Evolutionary conservation across 2,113 vertebrate genomes (phyloP).

Genomic region (Sarotherodon lohbergeri): DNA sequence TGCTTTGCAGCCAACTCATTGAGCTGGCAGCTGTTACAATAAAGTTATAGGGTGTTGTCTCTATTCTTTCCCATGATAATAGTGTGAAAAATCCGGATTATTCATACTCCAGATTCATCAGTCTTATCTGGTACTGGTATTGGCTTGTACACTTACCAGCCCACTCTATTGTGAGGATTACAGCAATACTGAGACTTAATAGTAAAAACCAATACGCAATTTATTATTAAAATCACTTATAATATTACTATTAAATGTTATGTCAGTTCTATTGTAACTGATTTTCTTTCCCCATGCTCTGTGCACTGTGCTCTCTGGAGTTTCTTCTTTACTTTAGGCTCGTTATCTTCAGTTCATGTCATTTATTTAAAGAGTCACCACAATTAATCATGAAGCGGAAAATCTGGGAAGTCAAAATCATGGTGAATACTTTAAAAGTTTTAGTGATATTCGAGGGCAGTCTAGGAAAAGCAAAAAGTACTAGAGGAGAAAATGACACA

Average conservation of each 20-base stretch:
- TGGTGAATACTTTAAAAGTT: neutral
- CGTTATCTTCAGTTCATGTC: neutral
- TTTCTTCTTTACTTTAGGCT: neutral
- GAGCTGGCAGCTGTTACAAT: slow-evolving; percentile 54
- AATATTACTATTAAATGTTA: neutral
- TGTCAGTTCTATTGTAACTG: neutral
- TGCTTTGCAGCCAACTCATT: slow-evolving; percentile 44
- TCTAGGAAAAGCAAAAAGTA: neutral
- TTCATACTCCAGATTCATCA: neutral
- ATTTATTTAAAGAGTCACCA: neutral
- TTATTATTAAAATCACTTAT: neutral
- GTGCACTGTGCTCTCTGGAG: neutral
- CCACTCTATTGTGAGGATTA: neutral
- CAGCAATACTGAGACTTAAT: neutral
- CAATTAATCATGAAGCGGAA: neutral
- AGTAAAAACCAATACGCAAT: neutral
- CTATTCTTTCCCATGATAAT: slow-evolving; percentile 19
- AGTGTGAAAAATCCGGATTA: neutral
- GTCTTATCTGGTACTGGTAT: neutral
- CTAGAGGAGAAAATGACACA: neutral
- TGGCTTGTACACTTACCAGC: neutral
- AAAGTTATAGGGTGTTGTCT: slow-evolving; percentile 14
- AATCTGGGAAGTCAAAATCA: neutral
- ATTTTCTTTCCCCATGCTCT: neutral
- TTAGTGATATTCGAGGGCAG: neutral